Base-by-base conservation (phyloP, 2,797 vertebrate species). In the Meda fulgida region DNA sequence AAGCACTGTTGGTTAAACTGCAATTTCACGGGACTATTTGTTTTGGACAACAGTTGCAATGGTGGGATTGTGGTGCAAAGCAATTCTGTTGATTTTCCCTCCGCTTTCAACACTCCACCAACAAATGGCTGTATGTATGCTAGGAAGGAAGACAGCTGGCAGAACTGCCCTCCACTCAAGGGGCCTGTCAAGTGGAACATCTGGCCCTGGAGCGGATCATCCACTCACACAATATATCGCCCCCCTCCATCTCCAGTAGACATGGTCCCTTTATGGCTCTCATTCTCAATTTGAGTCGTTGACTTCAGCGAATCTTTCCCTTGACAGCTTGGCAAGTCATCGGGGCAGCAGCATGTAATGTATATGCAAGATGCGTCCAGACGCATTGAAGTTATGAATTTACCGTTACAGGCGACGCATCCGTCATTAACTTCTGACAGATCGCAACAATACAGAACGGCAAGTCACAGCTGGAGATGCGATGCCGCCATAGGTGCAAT, bases 171-270 rank as follows among this genome's bases (percentile, higher is more conserved):
- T 84, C 83, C 75, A 82, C 85, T 89, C 77, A 75, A 89, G 85
- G 77, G 76, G 69, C 84, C 71, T 83, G 87, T 89, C 88, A 91
- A 88, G 89, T 86, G 89, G 85, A 91, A 91, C 91, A 92, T 89
- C 89, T 92, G 91, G 88, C 88, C 86, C 81, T 84, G 75, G 73
- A 87, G 88, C 80, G 71, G 66, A 85, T 84, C 86, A 80, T 79
- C 70, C 81, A 77, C 78, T 80, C 81, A 78, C 38, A 85, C 80
- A 86, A 85, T 84, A 78, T 80, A 72, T 77, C 58, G 67, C 26
- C 67, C 60, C 65, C 84, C 75, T 78, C 29, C 58, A 78, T 73
- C 66, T 71, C 14, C 63, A 18, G 63, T 53, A 76, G 65, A 58
- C 63, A 26, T 16, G 3, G 66, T 72, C 38, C 81, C 71, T 82